These are phyloP conservation scores for Rachycentron canadum DNA, from an alignment of 2,797 vertebrate genomes.

Conservation along the genomic window DNA sequence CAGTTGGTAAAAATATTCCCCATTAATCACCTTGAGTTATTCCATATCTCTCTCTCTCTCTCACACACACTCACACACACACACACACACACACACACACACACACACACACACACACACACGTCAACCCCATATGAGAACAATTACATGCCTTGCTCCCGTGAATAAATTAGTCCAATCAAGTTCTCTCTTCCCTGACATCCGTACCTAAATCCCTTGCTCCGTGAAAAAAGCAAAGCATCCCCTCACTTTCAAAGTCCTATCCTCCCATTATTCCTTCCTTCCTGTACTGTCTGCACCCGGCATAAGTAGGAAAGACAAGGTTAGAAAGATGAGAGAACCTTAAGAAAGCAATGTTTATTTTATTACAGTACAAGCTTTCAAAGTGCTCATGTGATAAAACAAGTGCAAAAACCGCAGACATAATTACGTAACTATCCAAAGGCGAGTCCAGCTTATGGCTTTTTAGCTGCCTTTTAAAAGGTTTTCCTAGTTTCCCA, in stretches of 20 bases:
- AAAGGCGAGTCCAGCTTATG: background rate
- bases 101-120: slow-evolving; percentile 37
- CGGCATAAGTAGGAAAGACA: background rate
- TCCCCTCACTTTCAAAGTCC: slow-evolving; percentile 23
- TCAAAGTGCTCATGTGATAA: background rate
- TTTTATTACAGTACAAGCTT: background rate
- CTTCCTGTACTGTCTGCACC: slow-evolving; percentile 37
- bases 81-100: slow-evolving; percentile 5
- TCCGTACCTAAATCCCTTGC: slow-evolving; percentile 68
- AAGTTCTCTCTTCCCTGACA: slow-evolving; percentile 72
- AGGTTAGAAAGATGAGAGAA: background rate
- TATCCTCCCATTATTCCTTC: slow-evolving; percentile 46
- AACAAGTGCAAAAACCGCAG: background rate
- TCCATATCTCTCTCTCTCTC: background rate
- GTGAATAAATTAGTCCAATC: slow-evolving; percentile 78
- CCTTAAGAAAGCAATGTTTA: background rate
- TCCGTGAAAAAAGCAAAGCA: slow-evolving; percentile 48
- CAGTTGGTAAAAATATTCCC: slow-evolving; percentile 27
- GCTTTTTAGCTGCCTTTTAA: slow-evolving; percentile 5
- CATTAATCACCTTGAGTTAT: slow-evolving; percentile 35
- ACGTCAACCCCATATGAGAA: slow-evolving; percentile 68
- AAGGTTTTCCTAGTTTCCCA: background rate
- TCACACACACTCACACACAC: background rate
- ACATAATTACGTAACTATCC: background rate
- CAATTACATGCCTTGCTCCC: slow-evolving; percentile 71